Evolutionary conservation across 2,797 vertebrate species (phyloP).

Genomic region (Lagocephalus sceleratus): DNA sequence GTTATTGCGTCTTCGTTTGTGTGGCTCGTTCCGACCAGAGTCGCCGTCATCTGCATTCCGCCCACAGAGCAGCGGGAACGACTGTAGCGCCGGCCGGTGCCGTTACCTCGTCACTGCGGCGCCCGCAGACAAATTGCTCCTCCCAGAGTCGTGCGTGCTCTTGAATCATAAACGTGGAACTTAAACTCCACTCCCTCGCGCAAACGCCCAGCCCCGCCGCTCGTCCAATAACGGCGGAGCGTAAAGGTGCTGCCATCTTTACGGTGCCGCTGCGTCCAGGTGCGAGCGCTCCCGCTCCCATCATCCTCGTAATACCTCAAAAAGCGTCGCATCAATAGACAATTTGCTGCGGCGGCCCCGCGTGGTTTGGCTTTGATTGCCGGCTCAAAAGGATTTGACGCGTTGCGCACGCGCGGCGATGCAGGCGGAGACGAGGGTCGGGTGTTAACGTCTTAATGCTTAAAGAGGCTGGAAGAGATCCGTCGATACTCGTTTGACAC

Average conservation of each 20-base stretch:
- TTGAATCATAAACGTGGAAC: slow-evolving; percentile 23
- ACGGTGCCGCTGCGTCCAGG: slow-evolving; percentile 6
- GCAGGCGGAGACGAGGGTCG: slow-evolving; percentile 9
- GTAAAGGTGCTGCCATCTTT: neutral
- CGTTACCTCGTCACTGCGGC: slow-evolving; percentile 16
- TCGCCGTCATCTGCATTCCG: slow-evolving; percentile 16
- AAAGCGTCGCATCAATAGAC: slow-evolving; percentile 16
- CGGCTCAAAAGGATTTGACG: slow-evolving; percentile 16
- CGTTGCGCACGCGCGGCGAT: no score
- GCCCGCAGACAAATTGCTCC: slow-evolving; percentile 11
- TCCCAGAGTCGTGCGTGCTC: slow-evolving; percentile 7
- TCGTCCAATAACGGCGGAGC: slow-evolving; percentile 16
- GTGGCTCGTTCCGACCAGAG: no score
- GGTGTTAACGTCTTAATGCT: slow-evolving; percentile 44
- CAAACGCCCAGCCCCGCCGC: no score
- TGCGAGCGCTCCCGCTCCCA: neutral
- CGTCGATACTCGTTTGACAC: slow-evolving; percentile 59
- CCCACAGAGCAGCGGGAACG: slow-evolving; percentile 1
- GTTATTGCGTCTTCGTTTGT: neutral
- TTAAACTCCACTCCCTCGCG: neutral
- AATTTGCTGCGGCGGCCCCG: slow-evolving; percentile 11
- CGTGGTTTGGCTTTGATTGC: slow-evolving; percentile 38
- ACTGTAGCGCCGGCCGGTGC: slow-evolving; percentile 17
- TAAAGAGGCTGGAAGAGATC: slow-evolving; percentile 32
- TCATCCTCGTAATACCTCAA: slow-evolving; percentile 7